Evolutionary conservation across 2,113 vertebrate species (phyloP).

Genomic region (Galemys pyrenaicus): DNA sequence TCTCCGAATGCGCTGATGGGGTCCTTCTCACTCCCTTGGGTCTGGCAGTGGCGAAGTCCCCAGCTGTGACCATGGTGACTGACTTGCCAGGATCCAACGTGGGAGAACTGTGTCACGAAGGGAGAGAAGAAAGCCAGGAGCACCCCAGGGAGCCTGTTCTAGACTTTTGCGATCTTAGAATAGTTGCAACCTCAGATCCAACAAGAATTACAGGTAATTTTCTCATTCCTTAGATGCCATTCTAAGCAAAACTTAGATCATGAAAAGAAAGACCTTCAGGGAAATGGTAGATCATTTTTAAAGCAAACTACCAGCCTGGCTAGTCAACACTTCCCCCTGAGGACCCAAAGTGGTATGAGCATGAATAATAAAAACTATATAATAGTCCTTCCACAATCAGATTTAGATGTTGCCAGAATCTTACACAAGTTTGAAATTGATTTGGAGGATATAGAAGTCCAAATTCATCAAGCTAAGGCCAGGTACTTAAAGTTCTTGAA

Average conservation of each 20-base stretch:
- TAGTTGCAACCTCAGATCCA: conserved; percentile 32
- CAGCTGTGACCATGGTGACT: background rate
- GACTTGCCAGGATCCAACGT: background rate
- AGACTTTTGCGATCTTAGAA: background rate
- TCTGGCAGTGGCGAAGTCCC: background rate
- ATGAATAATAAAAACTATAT: background rate
- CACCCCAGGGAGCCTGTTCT: background rate
- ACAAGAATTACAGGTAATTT: conserved; percentile 61
- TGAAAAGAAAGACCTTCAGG: background rate
- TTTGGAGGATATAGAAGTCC: background rate
- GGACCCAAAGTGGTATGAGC: background rate
- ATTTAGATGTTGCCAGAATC: background rate
- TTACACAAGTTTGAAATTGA: background rate
- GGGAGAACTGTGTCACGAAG: background rate
- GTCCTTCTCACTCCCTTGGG: background rate
- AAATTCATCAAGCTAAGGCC: background rate
- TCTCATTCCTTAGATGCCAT: conserved; percentile 47
- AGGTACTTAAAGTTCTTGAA: background rate
- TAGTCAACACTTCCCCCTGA: background rate
- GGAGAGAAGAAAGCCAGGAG: background rate
- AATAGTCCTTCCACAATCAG: background rate
- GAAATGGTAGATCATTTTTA: background rate
- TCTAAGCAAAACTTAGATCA: conserved; percentile 36
- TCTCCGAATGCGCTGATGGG: background rate
- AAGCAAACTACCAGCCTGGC: background rate